A percentile compares a stretch with the other conserved stretches of the same genome.
phyloP scores from a whole-genome alignment of 1,140 invertebrate genomes.

The Solenopsis fugax region DNA sequence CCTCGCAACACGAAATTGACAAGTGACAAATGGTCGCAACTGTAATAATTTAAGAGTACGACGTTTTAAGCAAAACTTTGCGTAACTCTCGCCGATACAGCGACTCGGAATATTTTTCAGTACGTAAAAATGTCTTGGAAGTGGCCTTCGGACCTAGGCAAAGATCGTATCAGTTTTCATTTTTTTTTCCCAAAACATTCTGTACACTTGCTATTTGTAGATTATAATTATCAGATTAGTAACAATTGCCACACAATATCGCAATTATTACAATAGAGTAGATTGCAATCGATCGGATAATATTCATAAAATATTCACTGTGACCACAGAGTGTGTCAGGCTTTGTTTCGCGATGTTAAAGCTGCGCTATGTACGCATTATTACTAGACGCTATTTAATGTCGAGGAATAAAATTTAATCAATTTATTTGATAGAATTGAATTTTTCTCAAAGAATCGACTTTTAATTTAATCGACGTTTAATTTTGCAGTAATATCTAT shows the following conservation, averaged over 20 bases:
- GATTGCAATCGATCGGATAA: constrained; percentile 39
- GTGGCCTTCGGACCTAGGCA: neutral
- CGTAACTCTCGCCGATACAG: neutral
- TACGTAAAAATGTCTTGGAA: neutral
- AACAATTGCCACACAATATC: neutral
- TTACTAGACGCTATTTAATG: constrained; percentile 24
- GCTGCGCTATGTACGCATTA: neutral
- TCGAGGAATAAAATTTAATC: constrained; percentile 1
- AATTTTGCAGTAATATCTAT: neutral
- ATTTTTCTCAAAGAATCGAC: neutral
- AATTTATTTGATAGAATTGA: neutral
- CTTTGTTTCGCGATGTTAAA: neutral
- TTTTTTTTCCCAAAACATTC: neutral
- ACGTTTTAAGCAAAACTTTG: neutral
- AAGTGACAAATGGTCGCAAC: neutral
- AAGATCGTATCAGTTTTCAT: neutral
- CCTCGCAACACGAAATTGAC: neutral
- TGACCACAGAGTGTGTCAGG: neutral
- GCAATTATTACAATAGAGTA: constrained; percentile 26
- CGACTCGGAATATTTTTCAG: neutral
- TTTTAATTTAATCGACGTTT: neutral
- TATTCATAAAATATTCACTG: constrained; percentile 34
- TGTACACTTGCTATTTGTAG: neutral
- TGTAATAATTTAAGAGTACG: constrained; percentile 22
- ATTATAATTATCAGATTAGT: neutral